Evolutionary conservation across 2,113 vertebrate genomes (phyloP).

Genomic region (Genyomyrus donnyi): DNA sequence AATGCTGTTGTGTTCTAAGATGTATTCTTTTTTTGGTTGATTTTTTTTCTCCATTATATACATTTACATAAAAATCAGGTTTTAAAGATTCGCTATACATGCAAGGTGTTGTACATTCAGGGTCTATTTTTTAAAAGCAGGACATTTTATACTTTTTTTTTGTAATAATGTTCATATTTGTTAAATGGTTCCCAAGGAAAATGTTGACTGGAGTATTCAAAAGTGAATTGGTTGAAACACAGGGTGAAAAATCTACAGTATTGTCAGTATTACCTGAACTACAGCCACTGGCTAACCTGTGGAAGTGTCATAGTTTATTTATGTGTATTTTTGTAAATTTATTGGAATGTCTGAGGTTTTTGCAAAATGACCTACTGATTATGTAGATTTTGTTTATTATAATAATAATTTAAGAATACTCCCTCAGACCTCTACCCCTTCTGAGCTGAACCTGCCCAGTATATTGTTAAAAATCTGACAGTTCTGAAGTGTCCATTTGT

Average conservation of each 20-base stretch:
- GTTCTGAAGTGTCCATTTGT: not conserved
- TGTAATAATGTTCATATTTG: not conserved
- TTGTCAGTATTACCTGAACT: constrained; percentile 18
- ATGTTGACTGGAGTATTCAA: not conserved
- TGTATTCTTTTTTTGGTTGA: constrained; percentile 40
- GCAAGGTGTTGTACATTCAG: constrained; percentile 6
- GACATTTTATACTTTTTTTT: not conserved
- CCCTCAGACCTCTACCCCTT: not conserved
- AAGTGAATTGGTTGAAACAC: constrained; percentile 8
- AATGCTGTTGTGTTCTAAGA: constrained; percentile 36
- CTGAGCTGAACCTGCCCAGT: not conserved
- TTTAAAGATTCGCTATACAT: not conserved
- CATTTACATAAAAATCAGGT: constrained; percentile 11
- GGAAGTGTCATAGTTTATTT: constrained; percentile 9
- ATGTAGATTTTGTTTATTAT: not conserved
- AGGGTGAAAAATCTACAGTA: constrained; percentile 13
- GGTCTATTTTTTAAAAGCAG: not conserved
- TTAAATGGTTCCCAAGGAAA: not conserved
- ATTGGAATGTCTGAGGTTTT: constrained; percentile 4
- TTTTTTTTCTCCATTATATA: constrained; percentile 5
- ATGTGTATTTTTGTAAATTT: constrained; percentile 9
- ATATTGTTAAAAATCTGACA: not conserved
- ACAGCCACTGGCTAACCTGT: constrained; percentile 10
- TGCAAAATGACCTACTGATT: constrained; percentile 15
- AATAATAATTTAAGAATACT: not conserved